Percentiles rank a stretch among this genome's conserved stretches.
phyloP scores from a whole-genome alignment of 2,113 vertebrate genomes.

The Holacanthus passer region DNA sequence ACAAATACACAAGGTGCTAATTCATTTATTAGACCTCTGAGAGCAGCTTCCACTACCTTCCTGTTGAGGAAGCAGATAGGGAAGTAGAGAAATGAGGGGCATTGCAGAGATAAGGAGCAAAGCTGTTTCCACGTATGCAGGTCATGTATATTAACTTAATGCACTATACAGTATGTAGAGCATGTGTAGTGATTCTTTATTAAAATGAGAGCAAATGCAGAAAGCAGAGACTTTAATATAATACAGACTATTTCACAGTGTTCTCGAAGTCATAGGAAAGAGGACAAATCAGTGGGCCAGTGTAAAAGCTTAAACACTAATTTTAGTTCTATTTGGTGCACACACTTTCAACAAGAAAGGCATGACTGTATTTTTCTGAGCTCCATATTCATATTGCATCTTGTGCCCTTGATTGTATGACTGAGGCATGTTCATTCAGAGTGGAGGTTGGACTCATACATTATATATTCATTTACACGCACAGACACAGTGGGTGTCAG shows the following conservation, averaged over 20 bases:
- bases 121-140: neutral
- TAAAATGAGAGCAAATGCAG: conserved; percentile 10
- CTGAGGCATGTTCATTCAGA: neutral
- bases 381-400: neutral
- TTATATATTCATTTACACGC: neutral
- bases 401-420: neutral
- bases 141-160: conserved; percentile 22
- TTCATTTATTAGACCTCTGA: conserved; percentile 65
- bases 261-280: conserved; percentile 12
- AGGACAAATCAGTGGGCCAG: neutral
- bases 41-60: conserved; percentile 56
- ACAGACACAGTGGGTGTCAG: neutral
- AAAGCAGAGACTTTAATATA: neutral
- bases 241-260: neutral
- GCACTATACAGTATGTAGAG: neutral
- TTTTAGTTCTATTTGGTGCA: neutral
- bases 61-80: conserved; percentile 74
- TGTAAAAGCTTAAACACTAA: neutral
- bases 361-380: neutral
- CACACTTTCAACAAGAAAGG: neutral
- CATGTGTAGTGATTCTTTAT: conserved; percentile 4
- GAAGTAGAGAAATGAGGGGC: conserved; percentile 57
- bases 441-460: neutral
- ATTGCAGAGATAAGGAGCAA: conserved; percentile 60
- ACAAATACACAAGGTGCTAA: conserved; percentile 38